phyloP scores from a whole-genome alignment of 2,113 vertebrate species.

The Origma solitaria region DNA sequence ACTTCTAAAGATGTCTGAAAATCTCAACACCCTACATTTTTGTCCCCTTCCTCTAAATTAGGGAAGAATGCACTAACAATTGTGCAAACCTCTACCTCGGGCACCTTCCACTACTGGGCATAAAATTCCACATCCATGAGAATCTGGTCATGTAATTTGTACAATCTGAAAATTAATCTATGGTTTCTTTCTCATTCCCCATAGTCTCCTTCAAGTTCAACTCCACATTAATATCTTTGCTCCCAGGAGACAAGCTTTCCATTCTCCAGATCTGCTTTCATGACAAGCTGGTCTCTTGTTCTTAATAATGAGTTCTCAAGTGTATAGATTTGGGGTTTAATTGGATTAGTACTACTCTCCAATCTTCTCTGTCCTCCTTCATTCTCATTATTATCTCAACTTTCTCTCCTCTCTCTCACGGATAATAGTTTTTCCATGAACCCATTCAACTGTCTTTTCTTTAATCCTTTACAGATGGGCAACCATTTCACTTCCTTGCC shows the following conservation, averaged over 20 bases:
- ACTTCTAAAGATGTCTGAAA: not conserved
- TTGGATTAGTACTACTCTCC: not conserved
- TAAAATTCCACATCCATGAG: not conserved
- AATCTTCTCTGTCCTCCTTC: not conserved
- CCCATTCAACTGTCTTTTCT: not conserved
- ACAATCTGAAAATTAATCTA: not conserved
- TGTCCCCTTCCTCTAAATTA: not conserved
- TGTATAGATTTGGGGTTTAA: not conserved
- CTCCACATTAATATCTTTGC: not conserved
- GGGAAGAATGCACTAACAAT: not conserved
- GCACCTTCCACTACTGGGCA: not conserved
- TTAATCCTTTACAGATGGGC: not conserved
- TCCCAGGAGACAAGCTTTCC: not conserved
- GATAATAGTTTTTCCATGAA: not conserved
- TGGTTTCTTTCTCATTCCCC: not conserved
- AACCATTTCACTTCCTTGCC: not conserved
- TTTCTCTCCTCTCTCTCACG: not conserved
- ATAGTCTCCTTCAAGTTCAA: not conserved
- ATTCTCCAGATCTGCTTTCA: not conserved
- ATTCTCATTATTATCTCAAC: not conserved
- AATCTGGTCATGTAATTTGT: not conserved
- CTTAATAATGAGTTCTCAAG: constrained; percentile 14
- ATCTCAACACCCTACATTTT: not conserved
- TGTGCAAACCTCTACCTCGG: not conserved
- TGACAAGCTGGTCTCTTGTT: not conserved